phyloP scores from a whole-genome alignment of 2,113 vertebrate species.

The Podilymbus podiceps region DNA sequence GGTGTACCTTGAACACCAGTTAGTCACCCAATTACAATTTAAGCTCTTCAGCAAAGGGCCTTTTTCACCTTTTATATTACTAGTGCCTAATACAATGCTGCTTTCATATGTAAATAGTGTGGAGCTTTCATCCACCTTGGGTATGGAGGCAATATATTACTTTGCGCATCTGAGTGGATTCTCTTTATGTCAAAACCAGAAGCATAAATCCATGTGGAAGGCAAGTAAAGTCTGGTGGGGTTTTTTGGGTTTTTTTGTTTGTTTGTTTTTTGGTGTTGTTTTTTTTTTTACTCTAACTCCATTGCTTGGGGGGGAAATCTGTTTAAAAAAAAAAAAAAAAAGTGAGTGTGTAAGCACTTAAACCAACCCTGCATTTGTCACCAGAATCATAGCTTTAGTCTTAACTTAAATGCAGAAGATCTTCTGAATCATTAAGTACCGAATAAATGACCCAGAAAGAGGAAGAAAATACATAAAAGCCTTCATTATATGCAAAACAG shows the following conservation, averaged over 20 bases:
- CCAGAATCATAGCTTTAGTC: background rate
- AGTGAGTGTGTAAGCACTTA: background rate
- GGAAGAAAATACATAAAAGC: constrained; percentile 4
- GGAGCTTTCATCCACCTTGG: background rate
- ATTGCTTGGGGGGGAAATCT: background rate
- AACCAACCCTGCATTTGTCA: background rate
- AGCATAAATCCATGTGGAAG: background rate
- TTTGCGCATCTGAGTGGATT: background rate
- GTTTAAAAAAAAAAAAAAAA: background rate
- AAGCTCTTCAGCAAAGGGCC: background rate
- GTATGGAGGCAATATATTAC: background rate
- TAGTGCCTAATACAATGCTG: background rate
- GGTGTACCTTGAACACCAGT: background rate
- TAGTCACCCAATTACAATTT: background rate
- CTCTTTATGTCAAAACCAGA: background rate
- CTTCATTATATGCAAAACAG: background rate
- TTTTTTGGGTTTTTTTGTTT: too few relatives aligned
- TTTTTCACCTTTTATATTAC: background rate
- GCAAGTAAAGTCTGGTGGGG: background rate
- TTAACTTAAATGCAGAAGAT: background rate
- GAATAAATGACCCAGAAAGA: background rate
- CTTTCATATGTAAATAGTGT: background rate
- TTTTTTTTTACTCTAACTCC: background rate
- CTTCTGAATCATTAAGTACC: background rate
- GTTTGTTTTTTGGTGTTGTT: too few relatives aligned